phyloP scores from a whole-genome alignment of 2,888 invertebrate species.

The Phragmatobia fuliginosa region DNA sequence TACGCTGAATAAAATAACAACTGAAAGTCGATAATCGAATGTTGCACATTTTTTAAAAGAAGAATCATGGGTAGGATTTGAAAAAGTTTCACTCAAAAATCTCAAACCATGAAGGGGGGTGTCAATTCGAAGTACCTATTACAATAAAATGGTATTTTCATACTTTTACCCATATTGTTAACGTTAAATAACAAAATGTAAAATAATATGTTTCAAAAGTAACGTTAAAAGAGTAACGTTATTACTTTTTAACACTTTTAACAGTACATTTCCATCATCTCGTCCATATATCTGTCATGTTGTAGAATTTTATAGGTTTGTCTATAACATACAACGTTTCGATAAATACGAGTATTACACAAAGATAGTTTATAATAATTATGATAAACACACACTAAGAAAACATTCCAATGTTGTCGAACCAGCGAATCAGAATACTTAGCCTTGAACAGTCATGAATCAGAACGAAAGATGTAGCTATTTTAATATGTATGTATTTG shows the following conservation, averaged over 20 bases:
- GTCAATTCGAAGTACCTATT: too few relatives aligned
- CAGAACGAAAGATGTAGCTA: neutral
- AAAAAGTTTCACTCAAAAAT: too few relatives aligned
- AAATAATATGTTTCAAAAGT: neutral
- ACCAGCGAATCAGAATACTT: slow-evolving; percentile 4
- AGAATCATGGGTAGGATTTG: too few relatives aligned
- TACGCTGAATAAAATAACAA: too few relatives aligned
- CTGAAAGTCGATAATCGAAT: too few relatives aligned
- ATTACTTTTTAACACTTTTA: neutral
- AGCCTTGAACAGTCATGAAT: slow-evolving; percentile 3
- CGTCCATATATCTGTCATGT: neutral
- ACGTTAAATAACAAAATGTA: neutral
- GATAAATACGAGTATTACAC: neutral
- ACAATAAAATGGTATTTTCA: too few relatives aligned
- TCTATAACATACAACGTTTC: neutral
- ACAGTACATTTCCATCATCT: neutral
- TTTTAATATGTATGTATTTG: neutral
- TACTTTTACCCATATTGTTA: too few relatives aligned
- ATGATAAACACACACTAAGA: neutral
- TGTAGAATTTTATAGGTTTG: neutral
- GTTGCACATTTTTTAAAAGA: too few relatives aligned
- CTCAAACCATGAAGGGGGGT: too few relatives aligned
- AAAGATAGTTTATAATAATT: neutral
- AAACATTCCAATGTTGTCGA: slow-evolving; percentile 11
- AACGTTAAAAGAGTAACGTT: neutral